Evolutionary conservation across 2,113 vertebrate species (phyloP).

Genomic region (Lasiurus borealis): DNA sequence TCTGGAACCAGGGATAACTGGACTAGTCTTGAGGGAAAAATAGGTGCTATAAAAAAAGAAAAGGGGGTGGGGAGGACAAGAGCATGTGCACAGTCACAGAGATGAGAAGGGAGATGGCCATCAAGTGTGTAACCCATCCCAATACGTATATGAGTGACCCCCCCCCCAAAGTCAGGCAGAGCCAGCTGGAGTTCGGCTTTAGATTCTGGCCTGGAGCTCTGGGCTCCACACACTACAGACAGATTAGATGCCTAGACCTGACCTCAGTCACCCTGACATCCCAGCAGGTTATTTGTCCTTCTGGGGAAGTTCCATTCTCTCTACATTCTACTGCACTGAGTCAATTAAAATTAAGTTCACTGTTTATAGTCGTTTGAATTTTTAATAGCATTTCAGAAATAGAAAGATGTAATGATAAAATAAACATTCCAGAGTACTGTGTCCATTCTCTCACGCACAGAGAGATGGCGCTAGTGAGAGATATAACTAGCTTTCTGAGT

Average conservation of each 20-base stretch:
- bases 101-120: not conserved
- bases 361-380: not conserved
- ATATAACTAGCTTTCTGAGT: not conserved
- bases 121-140: accelerated
- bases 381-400: not conserved
- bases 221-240: not conserved
- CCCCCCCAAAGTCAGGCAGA: not conserved
- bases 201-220: not conserved
- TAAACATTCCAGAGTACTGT: not conserved
- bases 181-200: not conserved
- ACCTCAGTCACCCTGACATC: not conserved
- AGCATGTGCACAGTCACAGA: not conserved
- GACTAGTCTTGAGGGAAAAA: not conserved
- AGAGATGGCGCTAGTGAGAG: not conserved
- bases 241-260: not conserved
- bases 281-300: not conserved
- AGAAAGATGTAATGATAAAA: not conserved
- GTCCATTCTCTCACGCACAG: not conserved
- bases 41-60: not conserved
- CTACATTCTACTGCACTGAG: not conserved
- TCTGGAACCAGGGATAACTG: not conserved
- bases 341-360: not conserved
- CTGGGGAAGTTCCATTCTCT: not conserved
- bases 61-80: too few species aligned
- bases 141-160: not conserved